A percentile compares a stretch with the other conserved stretches of the same genome.
These are phyloP conservation scores for Drosophila limbata DNA, from an alignment of 2,888 invertebrate species.

Conservation along the genomic window DNA sequence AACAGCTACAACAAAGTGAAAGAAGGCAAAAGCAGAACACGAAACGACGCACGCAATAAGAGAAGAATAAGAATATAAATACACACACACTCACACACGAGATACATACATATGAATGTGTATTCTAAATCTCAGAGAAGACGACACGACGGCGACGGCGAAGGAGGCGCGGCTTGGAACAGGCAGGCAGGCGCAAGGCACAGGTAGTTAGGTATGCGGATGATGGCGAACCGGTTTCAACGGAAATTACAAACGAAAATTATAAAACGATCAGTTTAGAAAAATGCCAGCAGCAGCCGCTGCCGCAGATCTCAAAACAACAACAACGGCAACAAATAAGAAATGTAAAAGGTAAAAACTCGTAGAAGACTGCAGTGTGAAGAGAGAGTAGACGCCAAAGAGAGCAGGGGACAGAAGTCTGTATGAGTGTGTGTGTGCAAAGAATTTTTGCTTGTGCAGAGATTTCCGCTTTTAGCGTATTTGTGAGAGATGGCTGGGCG, in stretches of 20 bases:
- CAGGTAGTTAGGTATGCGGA: conserved; percentile 81
- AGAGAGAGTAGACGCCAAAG: conserved; percentile 14
- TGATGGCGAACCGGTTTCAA: conserved; percentile 85
- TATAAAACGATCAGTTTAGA: conserved; percentile 83
- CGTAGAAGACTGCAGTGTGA: conserved; percentile 35
- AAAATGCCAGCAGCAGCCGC: conserved; percentile 66
- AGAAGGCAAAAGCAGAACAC: conserved; percentile 49
- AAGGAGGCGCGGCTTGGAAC: conserved; percentile 57
- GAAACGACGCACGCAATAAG: conserved; percentile 66
- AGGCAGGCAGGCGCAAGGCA: conserved; percentile 49
- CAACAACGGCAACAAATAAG: conserved; percentile 50
- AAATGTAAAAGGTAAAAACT: conserved; percentile 49
- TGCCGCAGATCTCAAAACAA: conserved; percentile 37
- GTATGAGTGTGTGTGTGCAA: conserved; percentile 25
- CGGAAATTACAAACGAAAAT: conserved; percentile 85
- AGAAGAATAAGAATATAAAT: conserved; percentile 65
- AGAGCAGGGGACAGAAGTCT: conserved; percentile 2
- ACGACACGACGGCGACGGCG: conserved; percentile 25
- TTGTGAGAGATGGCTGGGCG: conserved; percentile 45
- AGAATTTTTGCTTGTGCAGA: conserved; percentile 32
- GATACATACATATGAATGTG: conserved; percentile 17
- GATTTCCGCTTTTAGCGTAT: conserved; percentile 59
- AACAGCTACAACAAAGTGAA: conserved; percentile 38
- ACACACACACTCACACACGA: conserved; percentile 14
- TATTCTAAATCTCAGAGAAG: conserved; percentile 69